These are phyloP conservation scores for Caenorhabditis brenneri DNA, from an alignment of 1,140 invertebrate species.

Conservation along the genomic window DNA sequence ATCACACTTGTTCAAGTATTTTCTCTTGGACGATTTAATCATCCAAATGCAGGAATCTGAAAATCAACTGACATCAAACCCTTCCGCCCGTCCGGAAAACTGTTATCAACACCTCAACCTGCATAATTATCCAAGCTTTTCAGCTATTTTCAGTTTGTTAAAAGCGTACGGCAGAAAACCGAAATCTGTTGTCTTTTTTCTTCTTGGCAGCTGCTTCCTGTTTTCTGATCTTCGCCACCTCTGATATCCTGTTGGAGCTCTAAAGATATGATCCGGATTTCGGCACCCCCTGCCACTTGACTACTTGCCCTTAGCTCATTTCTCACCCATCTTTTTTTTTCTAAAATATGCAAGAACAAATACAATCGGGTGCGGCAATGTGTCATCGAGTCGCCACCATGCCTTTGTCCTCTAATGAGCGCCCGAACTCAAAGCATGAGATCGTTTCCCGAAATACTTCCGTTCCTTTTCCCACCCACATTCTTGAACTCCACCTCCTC, in stretches of 20 bases:
- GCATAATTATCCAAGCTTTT: no score
- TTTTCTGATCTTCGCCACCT: not conserved
- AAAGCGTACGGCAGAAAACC: no score
- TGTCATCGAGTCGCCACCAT: slow-evolving; percentile 39
- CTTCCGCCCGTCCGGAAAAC: no score
- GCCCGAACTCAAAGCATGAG: not conserved
- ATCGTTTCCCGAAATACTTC: slow-evolving; percentile 44
- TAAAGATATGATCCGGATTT: slow-evolving; percentile 24
- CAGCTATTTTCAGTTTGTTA: no score
- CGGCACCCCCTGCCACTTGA: slow-evolving; percentile 4
- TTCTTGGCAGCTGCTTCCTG: not conserved
- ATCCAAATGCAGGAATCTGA: no score
- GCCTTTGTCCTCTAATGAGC: slow-evolving; percentile 40
- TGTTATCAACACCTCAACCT: no score
- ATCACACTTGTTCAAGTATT: no score
- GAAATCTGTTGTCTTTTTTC: not conserved
- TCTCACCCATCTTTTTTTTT: slow-evolving; percentile 16
- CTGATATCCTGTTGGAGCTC: not conserved
- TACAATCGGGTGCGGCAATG: slow-evolving; percentile 30
- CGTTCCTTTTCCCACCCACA: not conserved
- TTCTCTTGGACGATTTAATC: no score
- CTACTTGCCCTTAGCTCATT: not conserved
- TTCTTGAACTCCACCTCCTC: slow-evolving; percentile 36
- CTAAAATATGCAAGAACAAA: slow-evolving; percentile 40
- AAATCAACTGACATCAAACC: no score